Evolutionary conservation across 2,888 invertebrate genomes (phyloP), one percentile per base, ranked within the genome.

Genomic region (Microdon myrmicae): DNA sequence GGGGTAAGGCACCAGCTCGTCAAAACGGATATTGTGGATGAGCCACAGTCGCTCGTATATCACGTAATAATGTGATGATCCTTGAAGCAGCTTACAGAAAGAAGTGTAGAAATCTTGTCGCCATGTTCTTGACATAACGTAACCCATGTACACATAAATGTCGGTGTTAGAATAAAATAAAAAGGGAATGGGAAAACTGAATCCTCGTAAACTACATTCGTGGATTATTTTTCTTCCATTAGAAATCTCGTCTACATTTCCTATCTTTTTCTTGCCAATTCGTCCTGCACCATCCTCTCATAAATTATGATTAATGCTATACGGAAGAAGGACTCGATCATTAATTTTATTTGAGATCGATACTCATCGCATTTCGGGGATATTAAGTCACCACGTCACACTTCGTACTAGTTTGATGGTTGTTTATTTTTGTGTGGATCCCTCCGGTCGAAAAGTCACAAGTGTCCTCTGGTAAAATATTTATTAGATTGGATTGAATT

Each of bases 271-370:
- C 28, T 10, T 16, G 8, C 13, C 26, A 13, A 28, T 25, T 34
- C 26, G 34, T 49, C 29, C 37, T 37, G 37, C 22, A 31, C 48
- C 55, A 54, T 32, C 32, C 8, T 10, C 6, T n/a, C 38, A 64
- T 64, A 64, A 64, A 64, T 64, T 56, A 58, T 56, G 64, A 64
- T 64, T 64, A 51, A 64, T 64, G 64, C 43, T 58, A 41, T 64
- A 56, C 32, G 51, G 56, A 37, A 45, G 45, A 47, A 64, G 64
- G 53, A 43, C 41, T 37, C 37, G 51, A 45, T 64, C 64, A 64
- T 64, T 64, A 51, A 64, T 64, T 64, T 64, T 64, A 64, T 64
- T 64, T 43, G 56, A 47, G 41, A 56, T 64, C 64, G 53, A 64
- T 64, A 58, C 47, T 45, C 45, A 13, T 6, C 28, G 39, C 19